phyloP scores from a whole-genome alignment of 2,797 vertebrate species.

The Ficedula albicollis region DNA sequence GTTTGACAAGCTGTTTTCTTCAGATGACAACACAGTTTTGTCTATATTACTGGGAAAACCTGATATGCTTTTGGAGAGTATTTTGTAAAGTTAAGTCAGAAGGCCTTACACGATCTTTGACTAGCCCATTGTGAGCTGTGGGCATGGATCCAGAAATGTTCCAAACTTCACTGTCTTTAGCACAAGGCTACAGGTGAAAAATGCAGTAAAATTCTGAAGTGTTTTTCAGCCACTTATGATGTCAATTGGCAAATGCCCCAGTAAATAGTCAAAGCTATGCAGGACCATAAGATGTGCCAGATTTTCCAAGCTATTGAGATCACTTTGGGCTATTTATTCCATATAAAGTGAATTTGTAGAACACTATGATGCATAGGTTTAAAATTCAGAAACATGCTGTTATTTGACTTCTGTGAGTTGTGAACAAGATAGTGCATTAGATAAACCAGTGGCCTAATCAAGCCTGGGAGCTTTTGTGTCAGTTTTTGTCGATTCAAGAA shows the following conservation, averaged over 20 bases:
- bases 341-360: background rate
- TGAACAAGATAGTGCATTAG: background rate
- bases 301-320: background rate
- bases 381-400: background rate
- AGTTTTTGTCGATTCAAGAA: background rate
- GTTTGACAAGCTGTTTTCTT: background rate
- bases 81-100: background rate
- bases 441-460: background rate
- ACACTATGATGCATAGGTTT: background rate
- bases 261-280: background rate
- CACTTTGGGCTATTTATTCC: background rate
- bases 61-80: background rate
- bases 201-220: background rate
- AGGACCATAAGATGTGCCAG: background rate
- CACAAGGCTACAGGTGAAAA: background rate
- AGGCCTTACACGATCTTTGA: background rate
- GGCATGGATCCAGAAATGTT: background rate
- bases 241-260: background rate
- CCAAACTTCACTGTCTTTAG: background rate
- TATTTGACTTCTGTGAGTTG: background rate
- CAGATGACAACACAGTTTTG: background rate
- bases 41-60: background rate
- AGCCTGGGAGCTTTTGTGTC: background rate
- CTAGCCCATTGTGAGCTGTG: background rate
- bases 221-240: background rate